Evolutionary conservation across 1,140 invertebrate genomes (phyloP), one percentile per base, ranked within the genome.

Genomic region (Drosophila rhopaloa): DNA sequence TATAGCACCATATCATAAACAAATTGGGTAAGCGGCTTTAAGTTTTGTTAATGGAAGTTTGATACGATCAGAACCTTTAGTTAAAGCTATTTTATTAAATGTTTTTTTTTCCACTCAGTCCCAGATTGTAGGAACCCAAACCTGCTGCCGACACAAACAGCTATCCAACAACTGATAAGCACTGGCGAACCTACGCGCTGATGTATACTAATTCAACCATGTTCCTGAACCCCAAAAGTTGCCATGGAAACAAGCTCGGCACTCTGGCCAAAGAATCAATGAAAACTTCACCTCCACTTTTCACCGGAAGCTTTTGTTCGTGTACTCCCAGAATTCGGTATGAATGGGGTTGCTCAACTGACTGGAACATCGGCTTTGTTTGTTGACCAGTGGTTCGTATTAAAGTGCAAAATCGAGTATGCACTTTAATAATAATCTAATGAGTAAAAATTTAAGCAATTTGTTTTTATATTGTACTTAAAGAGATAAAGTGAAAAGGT

Each of bases 301-400:
- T 44, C 46, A 57, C 58, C 48, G 77, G 43, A 53, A 57, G 56
- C 71, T 83, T 76, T 83, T 83, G 84, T 86, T 79, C 60, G 62
- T 54, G 50, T 60, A 57, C 55, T 53, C 43, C 63, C 59, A 60
- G 67, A 79, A 60, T 79, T 65, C 41, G 62, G 59, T 77, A 24
- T 72, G 66, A 71, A 71, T 83, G 79, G 37, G 50, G 54, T 74
- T 88, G 84, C 61, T 88, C 76, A 88, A 79, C 84, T 82, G 75
- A 89, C 63, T 89, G 83, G 84, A 88, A 88, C 84, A 76, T 51
- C 48, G 51, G 66, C 51, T 58, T 51, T 59, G 29, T 59, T 67
- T 29, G 27, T 38, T 11, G 29, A 66, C n/a, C 24, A 65, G 46
- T 32, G 27, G 19, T 4, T 44, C 32, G 46, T 32, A 35, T 16